phyloP scores from a whole-genome alignment of 2,113 vertebrate species.

The Anolis carolinensis region DNA sequence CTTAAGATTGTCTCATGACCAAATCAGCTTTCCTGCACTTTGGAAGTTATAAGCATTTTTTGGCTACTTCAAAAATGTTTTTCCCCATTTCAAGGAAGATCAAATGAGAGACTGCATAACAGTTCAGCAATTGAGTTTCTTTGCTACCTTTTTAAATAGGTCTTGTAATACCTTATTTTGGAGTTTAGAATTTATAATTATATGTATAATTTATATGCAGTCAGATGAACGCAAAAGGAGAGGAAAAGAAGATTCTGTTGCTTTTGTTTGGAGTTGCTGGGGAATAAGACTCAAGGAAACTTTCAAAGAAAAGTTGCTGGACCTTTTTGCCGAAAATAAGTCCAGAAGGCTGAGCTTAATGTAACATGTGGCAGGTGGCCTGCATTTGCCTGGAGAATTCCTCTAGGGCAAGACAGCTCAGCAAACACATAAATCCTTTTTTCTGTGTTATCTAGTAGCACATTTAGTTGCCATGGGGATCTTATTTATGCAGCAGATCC shows the following conservation, averaged over 20 bases:
- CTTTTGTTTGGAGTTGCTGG: conserved; percentile 59
- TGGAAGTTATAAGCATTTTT: background rate
- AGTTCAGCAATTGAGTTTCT: conserved; percentile 17
- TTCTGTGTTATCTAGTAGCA: conserved; percentile 86
- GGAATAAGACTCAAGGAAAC: conserved; percentile 56
- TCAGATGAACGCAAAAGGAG: conserved; percentile 2
- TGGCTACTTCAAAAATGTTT: background rate
- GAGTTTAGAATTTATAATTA: conserved; percentile 64
- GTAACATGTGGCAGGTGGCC: conserved; percentile 88
- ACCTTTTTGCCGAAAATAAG: conserved; percentile 78
- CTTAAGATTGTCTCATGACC: too few relatives aligned
- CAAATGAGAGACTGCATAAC: background rate
- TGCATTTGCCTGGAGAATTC: conserved; percentile 88
- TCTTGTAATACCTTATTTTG: conserved; percentile 32
- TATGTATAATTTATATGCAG: conserved; percentile 51
- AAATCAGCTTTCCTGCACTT: too few relatives aligned
- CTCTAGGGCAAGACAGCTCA: conserved; percentile 89
- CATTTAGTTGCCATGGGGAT: conserved; percentile 91
- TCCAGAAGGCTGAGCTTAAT: conserved; percentile 87
- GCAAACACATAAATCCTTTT: conserved; percentile 90
- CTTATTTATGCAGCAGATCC: conserved; percentile 87
- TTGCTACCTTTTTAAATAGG: background rate
- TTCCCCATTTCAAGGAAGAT: background rate
- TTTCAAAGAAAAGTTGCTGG: conserved; percentile 76
- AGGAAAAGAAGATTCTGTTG: conserved; percentile 51